Evolutionary conservation across 2,888 invertebrate species (phyloP), one percentile per base, ranked within the genome.

Genomic region (Dryocosmus kuriphilus): DNA sequence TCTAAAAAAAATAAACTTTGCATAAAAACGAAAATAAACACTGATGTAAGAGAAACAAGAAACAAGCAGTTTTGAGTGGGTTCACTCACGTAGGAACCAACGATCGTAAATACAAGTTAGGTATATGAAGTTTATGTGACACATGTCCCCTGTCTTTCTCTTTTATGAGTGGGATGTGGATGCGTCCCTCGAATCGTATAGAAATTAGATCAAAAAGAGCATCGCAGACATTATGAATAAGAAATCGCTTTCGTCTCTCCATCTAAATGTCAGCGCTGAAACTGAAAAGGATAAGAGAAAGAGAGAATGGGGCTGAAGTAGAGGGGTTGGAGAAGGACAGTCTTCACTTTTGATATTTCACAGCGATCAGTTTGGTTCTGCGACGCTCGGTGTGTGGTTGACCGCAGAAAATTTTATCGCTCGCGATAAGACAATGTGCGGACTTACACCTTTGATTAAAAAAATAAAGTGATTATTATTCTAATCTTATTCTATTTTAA

Each of bases 291-390:
- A 74, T 65, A 62, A 60, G 75, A 79, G 57, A 75, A 63, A 77
- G 73, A 32, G 61, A 76, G 79, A 80, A 9, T 27, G 60, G 19
- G 24, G 60, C 32, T 14, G n/a, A 35, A 60, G 77, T 32, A 62
- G 75, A 73, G 75, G 77, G 75, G 74, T 35, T 22, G 46, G 60
- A 81, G 77, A 76, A 71, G 51, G 79, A 78, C 60, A 61, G 76
- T 77, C 74, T 77, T 77, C 57, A 77, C 83, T 87, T 88, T 86
- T 84, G 84, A 87, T 85, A 88, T 85, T 85, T 84, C 85, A 81
- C 84, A 84, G 83, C 86, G 87, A 85, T 84, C 86, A 84, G 87
- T 84, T 86, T 85, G 85, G 86, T 86, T 86, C 86, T 85, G 88
- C 86, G 79, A 79, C 79, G 80, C 74, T 84, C 83, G 82, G 76